These are phyloP conservation scores for Caradrina clavipalpis DNA, from an alignment of 2,888 invertebrate species.

Conservation along the genomic window DNA sequence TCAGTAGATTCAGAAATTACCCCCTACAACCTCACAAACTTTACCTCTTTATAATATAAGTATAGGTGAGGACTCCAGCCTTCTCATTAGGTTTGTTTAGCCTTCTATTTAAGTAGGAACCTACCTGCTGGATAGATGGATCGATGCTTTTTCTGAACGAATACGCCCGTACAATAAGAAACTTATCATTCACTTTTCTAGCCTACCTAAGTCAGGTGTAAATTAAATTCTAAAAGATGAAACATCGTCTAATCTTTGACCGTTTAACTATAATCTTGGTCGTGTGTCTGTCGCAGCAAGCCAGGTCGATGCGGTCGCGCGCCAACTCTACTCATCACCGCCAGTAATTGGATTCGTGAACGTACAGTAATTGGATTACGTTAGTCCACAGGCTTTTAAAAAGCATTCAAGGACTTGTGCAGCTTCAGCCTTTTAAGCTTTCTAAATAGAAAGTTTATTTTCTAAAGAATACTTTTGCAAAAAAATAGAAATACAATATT, in stretches of 20 bases:
- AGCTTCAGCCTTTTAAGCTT: conserved; percentile 40
- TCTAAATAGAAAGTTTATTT: conserved; percentile 37
- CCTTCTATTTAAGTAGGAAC: background rate
- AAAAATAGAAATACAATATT: background rate
- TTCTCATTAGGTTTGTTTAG: background rate
- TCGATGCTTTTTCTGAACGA: background rate
- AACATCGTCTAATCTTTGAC: conserved; percentile 5
- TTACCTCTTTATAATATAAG: too few species aligned
- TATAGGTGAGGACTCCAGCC: background rate
- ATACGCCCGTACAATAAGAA: background rate
- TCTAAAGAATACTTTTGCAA: conserved; percentile 18
- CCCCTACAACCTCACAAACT: too few species aligned
- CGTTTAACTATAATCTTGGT: conserved; percentile 18
- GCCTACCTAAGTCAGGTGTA: background rate
- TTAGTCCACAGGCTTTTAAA: conserved; percentile 54
- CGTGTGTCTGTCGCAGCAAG: conserved; percentile 30
- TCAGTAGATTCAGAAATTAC: too few species aligned
- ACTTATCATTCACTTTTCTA: background rate
- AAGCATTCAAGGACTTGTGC: conserved; percentile 57
- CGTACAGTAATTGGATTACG: conserved; percentile 61
- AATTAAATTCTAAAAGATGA: conserved; percentile 1
- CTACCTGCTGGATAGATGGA: background rate
- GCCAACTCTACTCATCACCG: conserved; percentile 49
- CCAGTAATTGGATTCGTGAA: conserved; percentile 63
- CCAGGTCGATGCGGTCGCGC: conserved; percentile 50